Evolutionary conservation across 2,797 vertebrate species (phyloP), one percentile per base, ranked within the genome.

Genomic region (Acanthis flammea): DNA sequence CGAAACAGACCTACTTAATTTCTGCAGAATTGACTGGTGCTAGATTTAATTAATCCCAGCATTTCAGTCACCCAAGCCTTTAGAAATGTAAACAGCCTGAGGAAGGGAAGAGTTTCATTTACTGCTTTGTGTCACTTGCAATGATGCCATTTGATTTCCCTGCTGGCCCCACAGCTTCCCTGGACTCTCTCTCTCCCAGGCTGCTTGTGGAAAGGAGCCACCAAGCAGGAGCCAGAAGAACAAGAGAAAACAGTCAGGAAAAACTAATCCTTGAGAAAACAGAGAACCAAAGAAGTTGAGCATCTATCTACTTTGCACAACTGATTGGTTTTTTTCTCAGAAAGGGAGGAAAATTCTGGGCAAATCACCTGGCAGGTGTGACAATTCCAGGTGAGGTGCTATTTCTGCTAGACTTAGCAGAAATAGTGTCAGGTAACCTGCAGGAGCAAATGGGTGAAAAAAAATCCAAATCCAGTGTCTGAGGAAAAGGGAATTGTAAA

Each of bases 131-230:
- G 72, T 93, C 55, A 58, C 62, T 68, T 90, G 28, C 88, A 96
- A 95, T 94, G 92, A 94, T 47, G 45, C 39, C 33, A 73, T 88
- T 92, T 95, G n/a, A 95, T 95, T 95, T 96, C 90, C 86, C 84
- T 55, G 2, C 11, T 50, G 85, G 55, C 35, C 71, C 66, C 84
- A 81, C 11, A 81, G 39, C 75, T 93, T 84, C 77, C 45, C 58
- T 45, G 73, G 42, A 35, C 31, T 94, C 55, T 68, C 12, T 35
- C 30, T 90, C 63, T 37, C 37, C 35, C 54, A 92, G 57, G 83
- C 70, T 97, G 85, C 68, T 88, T 70, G 31, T 85, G 61, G 92
- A 90, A 82, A 75, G 71, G 86, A 95, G 48, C 48, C 72, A 80
- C 78, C 30, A 51, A 45, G 30, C 37, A 79, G 28, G 80, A 92